Evolutionary conservation across 2,888 invertebrate genomes (phyloP).

Genomic region (Tinea pellionella): DNA sequence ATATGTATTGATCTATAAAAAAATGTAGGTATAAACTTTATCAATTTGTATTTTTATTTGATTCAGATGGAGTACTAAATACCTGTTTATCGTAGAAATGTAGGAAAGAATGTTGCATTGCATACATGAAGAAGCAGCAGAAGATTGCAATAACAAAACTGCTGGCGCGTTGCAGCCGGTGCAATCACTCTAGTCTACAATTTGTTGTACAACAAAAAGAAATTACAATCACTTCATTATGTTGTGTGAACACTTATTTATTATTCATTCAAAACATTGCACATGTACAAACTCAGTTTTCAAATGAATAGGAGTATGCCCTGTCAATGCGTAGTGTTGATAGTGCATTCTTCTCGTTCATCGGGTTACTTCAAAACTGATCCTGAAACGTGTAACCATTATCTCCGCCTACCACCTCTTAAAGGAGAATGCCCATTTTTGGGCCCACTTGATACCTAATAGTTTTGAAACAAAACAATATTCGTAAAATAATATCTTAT

Average conservation of each 20-base stretch:
- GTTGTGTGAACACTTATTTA: not conserved
- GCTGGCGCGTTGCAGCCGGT: not conserved
- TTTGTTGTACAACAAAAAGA: not conserved
- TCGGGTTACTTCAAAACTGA: no score
- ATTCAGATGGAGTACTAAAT: not conserved
- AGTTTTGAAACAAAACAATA: no score
- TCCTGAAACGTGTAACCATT: no score
- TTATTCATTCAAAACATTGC: not conserved
- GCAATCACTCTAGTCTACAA: not conserved
- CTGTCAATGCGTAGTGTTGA: no score
- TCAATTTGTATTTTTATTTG: not conserved
- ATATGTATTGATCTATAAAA: no score
- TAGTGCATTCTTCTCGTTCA: no score
- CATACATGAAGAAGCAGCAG: not conserved
- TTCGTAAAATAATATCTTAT: no score
- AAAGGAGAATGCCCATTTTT: no score
- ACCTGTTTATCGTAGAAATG: not conserved
- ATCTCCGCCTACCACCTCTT: no score
- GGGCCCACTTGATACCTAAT: no score
- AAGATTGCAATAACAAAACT: conserved; percentile 5
- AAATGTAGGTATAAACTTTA: no score
- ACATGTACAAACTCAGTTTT: not conserved
- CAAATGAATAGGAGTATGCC: no score
- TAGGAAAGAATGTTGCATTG: not conserved
- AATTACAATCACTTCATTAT: not conserved